These are phyloP conservation scores for Yoshiicerus persimilis DNA, from an alignment of 1,140 invertebrate species.

Conservation along the genomic window DNA sequence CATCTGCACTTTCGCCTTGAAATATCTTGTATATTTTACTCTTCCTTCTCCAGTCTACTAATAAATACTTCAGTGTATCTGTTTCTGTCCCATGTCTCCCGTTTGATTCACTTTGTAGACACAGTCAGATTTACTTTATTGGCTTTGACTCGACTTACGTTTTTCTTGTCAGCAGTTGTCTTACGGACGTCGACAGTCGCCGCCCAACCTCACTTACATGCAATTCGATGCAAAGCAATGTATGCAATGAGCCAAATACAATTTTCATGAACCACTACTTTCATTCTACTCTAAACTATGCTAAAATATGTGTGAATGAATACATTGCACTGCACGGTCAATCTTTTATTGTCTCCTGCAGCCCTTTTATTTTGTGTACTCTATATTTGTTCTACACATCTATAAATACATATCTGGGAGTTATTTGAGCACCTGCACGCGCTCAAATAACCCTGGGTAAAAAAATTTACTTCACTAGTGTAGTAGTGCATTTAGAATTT, in stretches of 20 bases:
- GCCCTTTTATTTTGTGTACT: not conserved
- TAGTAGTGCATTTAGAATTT: too few species aligned
- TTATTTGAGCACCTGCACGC: too few species aligned
- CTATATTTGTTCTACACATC: too few species aligned
- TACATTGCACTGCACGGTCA: not conserved
- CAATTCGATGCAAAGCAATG: not conserved
- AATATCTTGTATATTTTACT: not conserved
- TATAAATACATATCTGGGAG: too few species aligned
- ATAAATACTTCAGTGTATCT: not conserved
- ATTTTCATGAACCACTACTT: constrained; percentile 8
- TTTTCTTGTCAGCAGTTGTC: not conserved
- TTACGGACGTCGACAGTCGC: not conserved
- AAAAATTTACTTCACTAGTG: too few species aligned
- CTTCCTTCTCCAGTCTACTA: not conserved
- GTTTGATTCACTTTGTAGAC: not conserved
- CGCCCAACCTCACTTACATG: not conserved
- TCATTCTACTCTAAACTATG: not conserved
- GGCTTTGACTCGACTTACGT: not conserved
- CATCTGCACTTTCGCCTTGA: not conserved
- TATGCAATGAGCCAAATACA: constrained; percentile 14
- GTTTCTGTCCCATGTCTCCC: not conserved
- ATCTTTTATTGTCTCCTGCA: not conserved
- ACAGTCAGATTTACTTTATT: not conserved
- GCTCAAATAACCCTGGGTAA: too few species aligned
- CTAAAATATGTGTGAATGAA: constrained; percentile 11